Conservation (phyloP, 2,113 vertebrate genomes). For the Hepsetus odoe region DNA sequence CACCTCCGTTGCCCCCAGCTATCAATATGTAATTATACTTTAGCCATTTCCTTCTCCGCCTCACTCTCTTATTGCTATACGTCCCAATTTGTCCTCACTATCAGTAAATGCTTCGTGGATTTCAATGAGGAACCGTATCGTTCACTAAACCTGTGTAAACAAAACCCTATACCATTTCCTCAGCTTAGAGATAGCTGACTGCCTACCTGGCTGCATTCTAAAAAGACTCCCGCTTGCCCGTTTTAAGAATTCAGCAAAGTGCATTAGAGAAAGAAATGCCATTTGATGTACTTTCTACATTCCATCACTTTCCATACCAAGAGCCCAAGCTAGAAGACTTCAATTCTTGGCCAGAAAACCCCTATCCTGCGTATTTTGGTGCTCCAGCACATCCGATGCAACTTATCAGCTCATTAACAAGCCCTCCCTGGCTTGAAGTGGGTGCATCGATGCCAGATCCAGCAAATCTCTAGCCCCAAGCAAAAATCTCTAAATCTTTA, state of each 20-base stretch:
- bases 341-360: not conserved
- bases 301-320: not conserved
- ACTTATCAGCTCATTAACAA: too few relatives aligned
- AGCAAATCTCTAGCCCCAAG: too few relatives aligned
- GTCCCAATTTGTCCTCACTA: constrained; percentile 30
- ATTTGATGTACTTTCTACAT: not conserved
- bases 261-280: not conserved
- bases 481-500: too few relatives aligned
- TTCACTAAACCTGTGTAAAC: constrained; percentile 13
- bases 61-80: constrained; percentile 16
- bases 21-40: constrained; percentile 46
- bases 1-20: constrained; percentile 26
- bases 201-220: constrained; percentile 17
- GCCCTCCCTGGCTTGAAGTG: too few relatives aligned
- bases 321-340: not conserved
- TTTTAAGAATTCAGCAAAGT: constrained; percentile 5
- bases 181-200: not conserved
- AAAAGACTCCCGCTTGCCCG: not conserved
- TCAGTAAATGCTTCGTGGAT: constrained; percentile 4
- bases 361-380: too few relatives aligned
- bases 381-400: too few relatives aligned
- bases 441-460: too few relatives aligned
- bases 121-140: constrained; percentile 20
- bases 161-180: constrained; percentile 25
- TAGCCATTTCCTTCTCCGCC: constrained; percentile 18